A percentile compares a stretch with the other conserved stretches of the same genome.
Evolutionary conservation across 2,888 invertebrate genomes (phyloP).

Genomic region (Lycocerus yunnanus): DNA sequence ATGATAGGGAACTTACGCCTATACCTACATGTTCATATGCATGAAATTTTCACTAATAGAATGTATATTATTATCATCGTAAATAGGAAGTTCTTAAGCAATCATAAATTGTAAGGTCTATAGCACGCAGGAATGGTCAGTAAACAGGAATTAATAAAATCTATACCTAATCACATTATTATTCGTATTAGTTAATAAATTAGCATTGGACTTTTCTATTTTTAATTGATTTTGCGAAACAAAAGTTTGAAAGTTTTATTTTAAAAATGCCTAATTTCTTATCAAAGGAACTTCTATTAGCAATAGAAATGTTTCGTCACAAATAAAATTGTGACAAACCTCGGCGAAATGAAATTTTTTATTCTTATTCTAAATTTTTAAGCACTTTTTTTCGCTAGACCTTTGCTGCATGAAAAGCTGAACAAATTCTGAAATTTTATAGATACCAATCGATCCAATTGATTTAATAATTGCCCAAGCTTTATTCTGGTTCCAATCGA

Average conservation of each 20-base stretch:
- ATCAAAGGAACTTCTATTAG: background rate
- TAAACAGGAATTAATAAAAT: background rate
- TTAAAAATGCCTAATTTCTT: background rate
- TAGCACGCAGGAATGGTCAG: background rate
- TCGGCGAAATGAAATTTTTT: too few species aligned
- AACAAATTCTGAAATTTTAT: background rate
- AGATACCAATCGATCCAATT: background rate
- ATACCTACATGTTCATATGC: background rate
- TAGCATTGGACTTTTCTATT: background rate
- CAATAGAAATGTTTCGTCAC: background rate
- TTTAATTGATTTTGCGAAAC: background rate
- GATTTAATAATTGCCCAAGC: background rate
- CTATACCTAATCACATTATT: background rate
- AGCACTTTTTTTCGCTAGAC: background rate
- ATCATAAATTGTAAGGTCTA: background rate
- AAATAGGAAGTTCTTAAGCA: slow-evolving; percentile 1
- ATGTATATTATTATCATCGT: background rate
- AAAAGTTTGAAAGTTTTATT: background rate
- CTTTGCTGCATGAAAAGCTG: background rate
- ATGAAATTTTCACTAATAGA: background rate
- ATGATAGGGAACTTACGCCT: background rate
- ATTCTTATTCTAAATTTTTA: too few species aligned
- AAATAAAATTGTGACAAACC: background rate
- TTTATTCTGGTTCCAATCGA: background rate
- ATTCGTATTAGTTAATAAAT: background rate